Evolutionary conservation across 2,888 invertebrate genomes (phyloP), one percentile per base, ranked within the genome.

Genomic region (Pandemis heparana): DNA sequence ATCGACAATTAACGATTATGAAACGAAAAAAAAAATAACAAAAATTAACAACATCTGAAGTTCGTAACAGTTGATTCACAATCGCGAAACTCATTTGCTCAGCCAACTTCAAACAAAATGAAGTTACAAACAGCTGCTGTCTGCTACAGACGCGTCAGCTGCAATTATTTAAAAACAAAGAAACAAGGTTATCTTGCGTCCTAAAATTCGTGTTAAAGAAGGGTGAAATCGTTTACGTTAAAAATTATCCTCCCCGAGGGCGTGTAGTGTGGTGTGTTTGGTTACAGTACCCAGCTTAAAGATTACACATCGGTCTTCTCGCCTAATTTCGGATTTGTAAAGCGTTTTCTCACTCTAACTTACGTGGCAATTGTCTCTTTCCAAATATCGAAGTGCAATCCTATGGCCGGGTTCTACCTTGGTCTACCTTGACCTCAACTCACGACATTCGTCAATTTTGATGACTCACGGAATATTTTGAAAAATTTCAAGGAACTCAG

Each of bases 161-260:
- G 69, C 72, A 67, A 72, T 48, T 68, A 68, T 51, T 68, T 68
- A 43, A 68, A 68, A 72, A 72, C 67, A 72, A 72, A 56, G 56
- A 56, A 56, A 56, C 23, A 56, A 56, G 23, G n/a, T 56, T 56
- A 16, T 16, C 51, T 51, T 51, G 7, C 53, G 53, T 18, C 23
- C 23, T 23, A 23, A 56, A 56, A 18, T 10, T 23, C 23, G 23
- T 23, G 7, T 53, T 16, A 23, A 56, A 56, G 56, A 23, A 23
- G 12, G 10, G 12, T 9, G 53, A n/a, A n/a, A n/a, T 10, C 4
- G 3, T 12, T 53, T 9, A n/a, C 46, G 46, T 46, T 14, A 5
- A 10, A 0, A 10, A 23, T 23, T 23, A 23, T 23, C 23, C 23
- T 23, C 23, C 23, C 23, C 23, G 23, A 2, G 46, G 9, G 10